phyloP scores from a whole-genome alignment of 2,888 invertebrate species.

The Schizaphis graminum region DNA sequence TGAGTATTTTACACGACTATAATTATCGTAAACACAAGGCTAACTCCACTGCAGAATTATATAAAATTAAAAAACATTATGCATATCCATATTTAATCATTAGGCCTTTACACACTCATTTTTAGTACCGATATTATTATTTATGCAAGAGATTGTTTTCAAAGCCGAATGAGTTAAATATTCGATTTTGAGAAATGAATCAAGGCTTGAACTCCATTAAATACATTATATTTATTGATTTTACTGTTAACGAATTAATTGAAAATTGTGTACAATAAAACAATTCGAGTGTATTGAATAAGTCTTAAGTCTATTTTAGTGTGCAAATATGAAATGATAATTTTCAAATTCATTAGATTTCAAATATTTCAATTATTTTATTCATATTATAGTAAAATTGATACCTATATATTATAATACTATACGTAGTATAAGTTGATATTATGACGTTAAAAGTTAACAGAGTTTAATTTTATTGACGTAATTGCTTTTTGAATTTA shows the following conservation, averaged over 20 bases:
- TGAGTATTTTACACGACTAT: background rate
- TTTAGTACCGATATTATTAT: background rate
- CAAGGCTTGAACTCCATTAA: background rate
- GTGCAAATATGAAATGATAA: background rate
- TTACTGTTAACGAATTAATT: background rate
- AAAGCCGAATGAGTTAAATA: background rate
- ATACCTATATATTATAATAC: background rate
- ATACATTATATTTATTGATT: background rate
- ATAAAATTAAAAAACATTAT: background rate
- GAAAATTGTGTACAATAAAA: background rate
- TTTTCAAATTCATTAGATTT: background rate
- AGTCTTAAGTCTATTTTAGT: background rate
- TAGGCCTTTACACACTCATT: background rate
- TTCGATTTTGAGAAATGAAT: background rate
- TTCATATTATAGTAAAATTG: background rate
- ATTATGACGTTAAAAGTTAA: background rate
- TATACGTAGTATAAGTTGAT: background rate
- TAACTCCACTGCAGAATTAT: background rate
- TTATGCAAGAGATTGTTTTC: background rate
- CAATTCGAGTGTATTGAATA: background rate
- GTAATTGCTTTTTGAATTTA: background rate
- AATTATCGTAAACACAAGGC: conserved; percentile 23
- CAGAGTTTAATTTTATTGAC: background rate
- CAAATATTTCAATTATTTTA: background rate
- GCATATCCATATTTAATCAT: background rate